phyloP scores from a whole-genome alignment of 2,113 vertebrate species.

The Salvelinus fontinalis region DNA sequence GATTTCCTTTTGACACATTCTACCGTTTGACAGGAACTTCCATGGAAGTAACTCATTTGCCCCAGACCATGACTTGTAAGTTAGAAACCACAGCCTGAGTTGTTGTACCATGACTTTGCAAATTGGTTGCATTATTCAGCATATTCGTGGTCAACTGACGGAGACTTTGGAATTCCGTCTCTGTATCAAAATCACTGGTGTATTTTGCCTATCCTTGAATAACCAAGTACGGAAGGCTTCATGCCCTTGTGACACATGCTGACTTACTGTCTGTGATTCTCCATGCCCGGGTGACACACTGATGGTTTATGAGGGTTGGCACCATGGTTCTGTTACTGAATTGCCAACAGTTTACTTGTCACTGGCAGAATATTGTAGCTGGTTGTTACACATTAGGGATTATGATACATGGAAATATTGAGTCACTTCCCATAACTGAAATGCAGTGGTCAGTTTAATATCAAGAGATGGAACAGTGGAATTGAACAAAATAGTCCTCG shows the following conservation, averaged over 20 bases:
- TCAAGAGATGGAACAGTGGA: neutral
- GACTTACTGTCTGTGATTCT: constrained; percentile 41
- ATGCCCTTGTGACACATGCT: constrained; percentile 35
- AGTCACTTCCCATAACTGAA: neutral
- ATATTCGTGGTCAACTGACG: constrained; percentile 1
- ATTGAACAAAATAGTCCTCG: neutral
- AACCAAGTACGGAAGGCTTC: constrained; percentile 5
- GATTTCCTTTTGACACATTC: neutral
- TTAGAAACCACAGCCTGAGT: constrained; percentile 23
- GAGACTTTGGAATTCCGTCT: constrained; percentile 11
- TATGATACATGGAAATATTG: neutral
- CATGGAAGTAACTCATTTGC: constrained; percentile 5
- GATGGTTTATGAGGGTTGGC: neutral
- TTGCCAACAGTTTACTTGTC: constrained; percentile 22
- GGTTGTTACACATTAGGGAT: too few species aligned
- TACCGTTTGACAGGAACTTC: neutral
- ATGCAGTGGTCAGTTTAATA: neutral
- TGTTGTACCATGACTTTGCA: neutral
- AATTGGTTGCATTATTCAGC: constrained; percentile 9
- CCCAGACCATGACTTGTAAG: constrained; percentile 9
- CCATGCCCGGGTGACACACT: constrained; percentile 19
- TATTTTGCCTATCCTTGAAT: neutral
- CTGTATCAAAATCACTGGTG: constrained; percentile 18
- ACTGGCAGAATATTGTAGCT: neutral
- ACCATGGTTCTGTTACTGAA: constrained; percentile 1